Evolutionary conservation across 2,888 invertebrate genomes (phyloP), one percentile per base, ranked within the genome.

Genomic region (Dasysyrphus albostriatus): DNA sequence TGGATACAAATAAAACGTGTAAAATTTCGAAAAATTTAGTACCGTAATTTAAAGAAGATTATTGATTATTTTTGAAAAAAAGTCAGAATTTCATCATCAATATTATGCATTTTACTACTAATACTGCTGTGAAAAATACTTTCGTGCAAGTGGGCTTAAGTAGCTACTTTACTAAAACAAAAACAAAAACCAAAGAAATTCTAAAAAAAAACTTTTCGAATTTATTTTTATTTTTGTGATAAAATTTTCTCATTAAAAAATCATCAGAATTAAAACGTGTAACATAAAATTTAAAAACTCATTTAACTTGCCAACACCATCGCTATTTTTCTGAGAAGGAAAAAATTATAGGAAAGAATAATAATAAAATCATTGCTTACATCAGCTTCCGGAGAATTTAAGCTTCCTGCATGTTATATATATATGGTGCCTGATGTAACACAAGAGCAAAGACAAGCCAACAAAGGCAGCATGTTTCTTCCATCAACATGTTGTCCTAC

Each of bases 401-500:
- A n/a, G 10, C 37, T 19, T 61, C 14, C 14, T 61, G 34, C n/a
- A 24, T 42, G 8, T 24, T 24, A 3, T n/a, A n/a, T n/a, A n/a
- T n/a, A n/a, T n/a, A 12, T 61, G 39, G 42, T 42, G 14, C 61
- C 39, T 39, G 24, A 24, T 61, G 14, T 58, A 34, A 58, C 10
- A 42, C 42, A 24, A 5, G 14, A 5, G 8, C 14, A 14, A 39
- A 32, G 9, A 47, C 34, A 65, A 65, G 65, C 12, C 32, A 65
- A 16, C 16, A 47, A 47, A 65, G 47, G 44, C 42, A 39, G 39
- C 24, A 9, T 19, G 37, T 14, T 34, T 5, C 54, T 59, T n/a
- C 10, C 59, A n/a, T n/a, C n/a, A 59, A 39, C 59, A 59, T 59
- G 37, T 76, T 47, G 24, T 61, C 42, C 61, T 59, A 69, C 16